phyloP scores from a whole-genome alignment of 2,888 invertebrate species.

The Tortrix viridana region DNA sequence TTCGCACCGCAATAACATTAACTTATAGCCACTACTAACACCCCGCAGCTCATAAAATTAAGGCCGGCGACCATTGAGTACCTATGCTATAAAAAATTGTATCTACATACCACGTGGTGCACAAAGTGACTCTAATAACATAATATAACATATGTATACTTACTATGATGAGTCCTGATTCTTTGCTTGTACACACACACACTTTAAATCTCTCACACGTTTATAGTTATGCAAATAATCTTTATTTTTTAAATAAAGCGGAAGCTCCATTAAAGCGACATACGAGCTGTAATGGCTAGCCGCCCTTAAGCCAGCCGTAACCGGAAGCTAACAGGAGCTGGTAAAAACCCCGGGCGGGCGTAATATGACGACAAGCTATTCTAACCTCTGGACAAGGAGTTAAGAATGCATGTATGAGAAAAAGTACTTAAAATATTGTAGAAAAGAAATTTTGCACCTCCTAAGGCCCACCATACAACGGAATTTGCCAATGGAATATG shows the following conservation, averaged over 20 bases:
- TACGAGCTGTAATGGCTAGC: constrained; percentile 1
- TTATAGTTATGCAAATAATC: neutral
- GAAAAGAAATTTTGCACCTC: too few relatives aligned
- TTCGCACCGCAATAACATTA: constrained; percentile 33
- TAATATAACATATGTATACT: too few relatives aligned
- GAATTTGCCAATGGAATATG: too few relatives aligned
- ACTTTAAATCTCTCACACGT: neutral
- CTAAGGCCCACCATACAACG: too few relatives aligned
- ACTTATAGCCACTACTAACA: constrained; percentile 33
- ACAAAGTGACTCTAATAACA: too few relatives aligned
- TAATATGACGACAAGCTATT: constrained; percentile 55
- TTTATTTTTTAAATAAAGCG: neutral
- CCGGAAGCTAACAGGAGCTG: constrained; percentile 17
- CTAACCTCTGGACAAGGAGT: constrained; percentile 48
- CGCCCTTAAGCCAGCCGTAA: constrained; percentile 18
- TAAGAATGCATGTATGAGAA: constrained; percentile 26
- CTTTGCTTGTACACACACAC: too few relatives aligned
- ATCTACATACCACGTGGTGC: neutral
- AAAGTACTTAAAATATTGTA: too few relatives aligned
- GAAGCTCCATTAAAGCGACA: neutral
- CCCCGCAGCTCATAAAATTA: constrained; percentile 32
- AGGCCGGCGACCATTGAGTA: constrained; percentile 8
- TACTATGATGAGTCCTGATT: too few relatives aligned
- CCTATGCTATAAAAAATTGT: neutral
- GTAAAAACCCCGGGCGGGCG: constrained; percentile 40